Conservation (phyloP, 2,113 vertebrate genomes). For the Crotophaga sulcirostris region DNA sequence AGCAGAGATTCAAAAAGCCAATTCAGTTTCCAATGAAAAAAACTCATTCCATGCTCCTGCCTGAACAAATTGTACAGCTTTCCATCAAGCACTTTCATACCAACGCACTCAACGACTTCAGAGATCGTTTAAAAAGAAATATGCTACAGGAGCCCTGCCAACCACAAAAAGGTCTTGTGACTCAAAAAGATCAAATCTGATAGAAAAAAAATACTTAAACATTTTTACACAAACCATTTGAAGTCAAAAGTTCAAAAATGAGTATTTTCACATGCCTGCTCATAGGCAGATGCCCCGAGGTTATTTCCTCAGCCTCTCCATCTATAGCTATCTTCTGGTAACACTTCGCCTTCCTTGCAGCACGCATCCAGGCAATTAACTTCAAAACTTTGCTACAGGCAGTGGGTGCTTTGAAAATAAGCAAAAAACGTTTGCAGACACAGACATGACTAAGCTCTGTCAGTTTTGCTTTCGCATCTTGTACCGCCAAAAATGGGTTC, state of each 20-base stretch:
- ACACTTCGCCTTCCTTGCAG: background rate
- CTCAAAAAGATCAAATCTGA: conserved; percentile 65
- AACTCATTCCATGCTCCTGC: conserved; percentile 24
- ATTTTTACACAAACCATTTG: conserved; percentile 47
- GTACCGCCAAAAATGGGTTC: too few relatives aligned
- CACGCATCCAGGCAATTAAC: conserved; percentile 62
- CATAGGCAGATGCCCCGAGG: conserved; percentile 22
- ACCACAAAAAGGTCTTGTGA: conserved; percentile 63
- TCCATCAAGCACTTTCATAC: conserved; percentile 44
- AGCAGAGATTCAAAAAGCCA: conserved; percentile 56
- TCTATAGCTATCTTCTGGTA: background rate
- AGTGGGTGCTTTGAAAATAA: conserved; percentile 46
- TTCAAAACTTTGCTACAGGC: conserved; percentile 45
- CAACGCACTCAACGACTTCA: conserved; percentile 43
- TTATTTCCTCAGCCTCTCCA: conserved; percentile 41
- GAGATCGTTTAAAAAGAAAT: conserved; percentile 59
- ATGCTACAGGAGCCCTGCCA: conserved; percentile 65
- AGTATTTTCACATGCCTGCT: conserved; percentile 50
- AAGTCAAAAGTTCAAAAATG: conserved; percentile 67
- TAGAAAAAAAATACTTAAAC: conserved; percentile 42
- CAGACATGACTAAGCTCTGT: background rate
- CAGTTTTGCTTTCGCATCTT: too few relatives aligned
- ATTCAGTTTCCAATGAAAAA: conserved; percentile 33
- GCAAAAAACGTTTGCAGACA: background rate
- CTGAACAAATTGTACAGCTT: conserved; percentile 46